Evolutionary conservation across 2,113 vertebrate species (phyloP), one percentile per base, ranked within the genome.

Genomic region (Parus major): DNA sequence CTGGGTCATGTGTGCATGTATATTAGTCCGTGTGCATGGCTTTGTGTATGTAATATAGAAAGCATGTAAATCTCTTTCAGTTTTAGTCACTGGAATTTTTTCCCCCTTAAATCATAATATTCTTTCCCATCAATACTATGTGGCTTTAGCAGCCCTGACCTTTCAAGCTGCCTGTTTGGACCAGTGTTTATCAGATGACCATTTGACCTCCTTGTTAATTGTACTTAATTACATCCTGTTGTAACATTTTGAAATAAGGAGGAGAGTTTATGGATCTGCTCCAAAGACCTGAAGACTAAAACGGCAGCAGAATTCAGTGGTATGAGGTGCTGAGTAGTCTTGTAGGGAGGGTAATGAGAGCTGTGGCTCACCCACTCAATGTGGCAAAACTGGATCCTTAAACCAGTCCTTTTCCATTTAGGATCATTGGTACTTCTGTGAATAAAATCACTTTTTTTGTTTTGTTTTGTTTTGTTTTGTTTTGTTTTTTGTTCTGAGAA

Each of bases 121-220:
- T 93, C 47, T 93, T 97, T 97, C 95, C 96, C 75, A 94, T 96
- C 94, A 68, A 80, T 87, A 72, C 56, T 70, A 50, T 85, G 90
- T 69, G 91, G 97, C 84, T 96, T 98, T 97, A 98, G 96, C 98
- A 98, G 98, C 97, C 81, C 92, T 97, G 96, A 98, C 96, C 98
- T 98, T 98, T 87, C 85, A 92, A 49, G 82, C 95, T 95, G 95
- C 95, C 69, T 92, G 33, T 78, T 97, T 94, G 92, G 61, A 53
- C 20, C 96, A 94, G 88, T 97, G 95, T 96, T 98, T 98, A 98
- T 98, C 98, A 97, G 98, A 98, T 98, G 97, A 98, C 98, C 97
- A 78, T 98, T 98, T 99, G 98, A 98, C 98, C 96, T 97, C 97
- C 95, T 89, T 98, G 97, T 98, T 98, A 98, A 98, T 99, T 98